Base-by-base conservation (phyloP, 1,140 invertebrate genomes). In the Battus philenor region DNA sequence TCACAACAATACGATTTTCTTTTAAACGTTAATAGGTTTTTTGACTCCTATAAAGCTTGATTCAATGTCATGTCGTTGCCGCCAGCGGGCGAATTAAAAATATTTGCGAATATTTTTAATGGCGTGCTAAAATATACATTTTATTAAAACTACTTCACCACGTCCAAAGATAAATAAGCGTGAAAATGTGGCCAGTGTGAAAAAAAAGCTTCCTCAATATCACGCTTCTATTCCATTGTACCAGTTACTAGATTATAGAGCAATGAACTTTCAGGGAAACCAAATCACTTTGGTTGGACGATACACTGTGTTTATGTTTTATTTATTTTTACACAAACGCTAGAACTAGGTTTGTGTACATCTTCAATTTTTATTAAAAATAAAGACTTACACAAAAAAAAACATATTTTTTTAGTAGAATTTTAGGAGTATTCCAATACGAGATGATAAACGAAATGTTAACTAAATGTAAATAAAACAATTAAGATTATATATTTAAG, bases 21-120 rank as follows among this genome's bases (percentile, higher is more conserved):
- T 22, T 41, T 59, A 56, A 54, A 59, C 55, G 54, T 72, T 74
- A 70, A 78, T 69, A 78, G 71, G 74, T 71, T 78, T 59, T 60
- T 75, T 78, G 68, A 65, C 74, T 56, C 61, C 57, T 31, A 65
- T 63, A 61, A 69, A 63, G 45, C 38, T 52, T 56, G 44, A 50
- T 57, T 55, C 63, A 63, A 59, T 63, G 59, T 55, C 56, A 52
- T 43, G 39, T 30, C n/a, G n/a, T n/a, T 39, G 12, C 45, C 27
- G 18, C 18, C 36, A 43, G 34, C 13, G 13, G 24, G 13, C 16
- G 13, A 41, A 27, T 41, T 29, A 39, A 27, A 39, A 24, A 24
- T 27, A 41, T 29, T 22, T 41, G 13, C 29, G 29, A n/a, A 29
- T 41, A 27, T 41, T 29, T 41, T 34, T 50, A 30, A 44, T 50